Evolutionary conservation across 1,140 invertebrate genomes (phyloP).

Genomic region (Calliopsis andreniformis): DNA sequence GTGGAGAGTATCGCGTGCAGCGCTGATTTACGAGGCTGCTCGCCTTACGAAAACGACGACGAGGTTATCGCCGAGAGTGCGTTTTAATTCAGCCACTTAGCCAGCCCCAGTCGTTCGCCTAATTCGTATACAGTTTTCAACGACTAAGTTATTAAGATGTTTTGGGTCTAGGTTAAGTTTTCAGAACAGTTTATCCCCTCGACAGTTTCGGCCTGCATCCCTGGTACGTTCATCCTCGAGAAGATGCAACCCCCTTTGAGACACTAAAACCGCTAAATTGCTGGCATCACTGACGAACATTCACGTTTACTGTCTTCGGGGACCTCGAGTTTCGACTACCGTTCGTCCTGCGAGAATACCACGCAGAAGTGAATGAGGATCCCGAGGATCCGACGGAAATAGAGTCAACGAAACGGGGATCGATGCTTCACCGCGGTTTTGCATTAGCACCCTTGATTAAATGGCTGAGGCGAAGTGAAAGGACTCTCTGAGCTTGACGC

Average conservation of each 20-base stretch:
- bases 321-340: not conserved
- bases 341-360: not conserved
- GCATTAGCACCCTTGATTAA: not conserved
- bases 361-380: no score
- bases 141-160: slow-evolving; percentile 60
- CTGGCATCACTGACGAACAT: slow-evolving; percentile 45
- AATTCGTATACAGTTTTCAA: slow-evolving; percentile 64
- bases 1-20: slow-evolving; percentile 21
- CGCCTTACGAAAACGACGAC: not conserved
- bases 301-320: slow-evolving; percentile 36
- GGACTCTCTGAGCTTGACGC: no score
- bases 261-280: slow-evolving; percentile 57
- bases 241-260: slow-evolving; percentile 53
- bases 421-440: no score
- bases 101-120: slow-evolving; percentile 31
- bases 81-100: slow-evolving; percentile 60
- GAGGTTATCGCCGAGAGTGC: slow-evolving; percentile 36
- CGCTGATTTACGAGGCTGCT: not conserved
- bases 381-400: no score
- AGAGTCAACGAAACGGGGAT: not conserved
- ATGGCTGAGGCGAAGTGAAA: not conserved
- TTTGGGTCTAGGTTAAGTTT: slow-evolving; percentile 36
- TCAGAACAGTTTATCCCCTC: slow-evolving; percentile 35
- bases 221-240: not conserved
- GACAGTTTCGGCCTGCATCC: slow-evolving; percentile 39